phyloP scores from a whole-genome alignment of 2,113 vertebrate species.

The Sylvietta virens region DNA sequence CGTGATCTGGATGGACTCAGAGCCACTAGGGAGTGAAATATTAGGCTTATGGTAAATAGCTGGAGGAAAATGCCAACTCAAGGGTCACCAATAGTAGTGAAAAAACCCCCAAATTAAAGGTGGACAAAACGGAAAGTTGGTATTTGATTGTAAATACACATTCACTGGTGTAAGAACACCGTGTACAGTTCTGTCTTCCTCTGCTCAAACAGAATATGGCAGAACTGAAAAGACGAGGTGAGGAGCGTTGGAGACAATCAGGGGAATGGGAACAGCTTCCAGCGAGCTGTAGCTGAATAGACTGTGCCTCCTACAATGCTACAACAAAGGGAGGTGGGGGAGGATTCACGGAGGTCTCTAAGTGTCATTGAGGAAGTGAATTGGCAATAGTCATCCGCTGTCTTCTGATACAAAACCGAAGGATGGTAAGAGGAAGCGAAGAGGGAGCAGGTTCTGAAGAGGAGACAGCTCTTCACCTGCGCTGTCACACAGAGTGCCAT shows the following conservation, averaged over 20 bases:
- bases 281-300: neutral
- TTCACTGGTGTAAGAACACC: neutral
- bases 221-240: neutral
- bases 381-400: neutral
- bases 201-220: neutral
- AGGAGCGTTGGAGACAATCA: neutral
- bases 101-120: neutral
- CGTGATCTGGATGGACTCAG: neutral
- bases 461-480: neutral
- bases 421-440: neutral
- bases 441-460: neutral
- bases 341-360: neutral
- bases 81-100: neutral
- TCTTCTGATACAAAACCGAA: neutral
- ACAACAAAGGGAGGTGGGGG: neutral
- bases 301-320: neutral
- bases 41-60: neutral
- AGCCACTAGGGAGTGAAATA: neutral
- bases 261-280: neutral
- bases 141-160: neutral
- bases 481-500: rapidly evolving
- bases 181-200: neutral
- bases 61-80: neutral
- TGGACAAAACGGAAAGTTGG: neutral
- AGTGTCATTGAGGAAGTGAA: neutral